phyloP scores from a whole-genome alignment of 2,888 invertebrate species.

The Ectemnius cavifrons region DNA sequence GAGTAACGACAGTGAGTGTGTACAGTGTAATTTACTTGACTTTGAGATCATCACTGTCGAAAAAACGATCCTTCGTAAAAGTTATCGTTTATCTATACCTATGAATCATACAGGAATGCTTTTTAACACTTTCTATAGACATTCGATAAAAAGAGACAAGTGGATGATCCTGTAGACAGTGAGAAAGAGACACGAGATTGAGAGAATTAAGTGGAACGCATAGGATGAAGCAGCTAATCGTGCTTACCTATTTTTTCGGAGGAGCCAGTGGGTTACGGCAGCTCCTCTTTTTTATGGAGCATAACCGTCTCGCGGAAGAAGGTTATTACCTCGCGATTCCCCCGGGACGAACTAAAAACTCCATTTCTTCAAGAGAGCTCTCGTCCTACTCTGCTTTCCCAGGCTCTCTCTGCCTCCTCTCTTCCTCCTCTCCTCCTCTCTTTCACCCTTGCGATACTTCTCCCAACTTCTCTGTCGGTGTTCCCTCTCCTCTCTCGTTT shows the following conservation, averaged over 20 bases:
- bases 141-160: too few relatives aligned
- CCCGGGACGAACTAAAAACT: constrained; percentile 57
- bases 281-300: constrained; percentile 55
- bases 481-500: not conserved
- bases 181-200: too few relatives aligned
- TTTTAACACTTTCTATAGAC: too few relatives aligned
- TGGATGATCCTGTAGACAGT: too few relatives aligned
- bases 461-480: not conserved
- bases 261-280: constrained; percentile 18
- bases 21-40: too few relatives aligned
- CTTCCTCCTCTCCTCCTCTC: too few relatives aligned
- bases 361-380: constrained; percentile 47
- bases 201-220: not conserved
- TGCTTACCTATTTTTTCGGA: constrained; percentile 39
- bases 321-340: constrained; percentile 63
- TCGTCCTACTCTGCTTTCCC: constrained; percentile 10
- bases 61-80: too few relatives aligned
- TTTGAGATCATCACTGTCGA: too few relatives aligned
- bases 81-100: too few relatives aligned
- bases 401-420: constrained; percentile 13
- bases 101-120: too few relatives aligned
- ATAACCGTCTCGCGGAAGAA: constrained; percentile 55
- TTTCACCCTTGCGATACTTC: not conserved
- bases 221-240: constrained; percentile 37
- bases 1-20: too few relatives aligned